Evolutionary conservation across 2,113 vertebrate species (phyloP).

Genomic region (Atlantisia rogersi): DNA sequence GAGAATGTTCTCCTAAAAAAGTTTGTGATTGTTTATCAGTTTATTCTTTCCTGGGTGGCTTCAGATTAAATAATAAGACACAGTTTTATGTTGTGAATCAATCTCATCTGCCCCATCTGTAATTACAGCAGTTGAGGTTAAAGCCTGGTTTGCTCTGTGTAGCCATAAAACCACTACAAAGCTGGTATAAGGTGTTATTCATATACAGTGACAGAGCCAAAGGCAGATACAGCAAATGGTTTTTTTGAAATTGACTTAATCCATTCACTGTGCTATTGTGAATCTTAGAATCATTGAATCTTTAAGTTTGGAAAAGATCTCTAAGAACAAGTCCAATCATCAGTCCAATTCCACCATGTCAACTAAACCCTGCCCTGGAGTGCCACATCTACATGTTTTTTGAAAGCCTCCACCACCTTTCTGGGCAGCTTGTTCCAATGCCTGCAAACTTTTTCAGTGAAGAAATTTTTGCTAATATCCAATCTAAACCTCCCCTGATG

Average conservation of each 20-base stretch:
- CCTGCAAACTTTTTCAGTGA: too few species aligned
- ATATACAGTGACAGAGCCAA: not conserved
- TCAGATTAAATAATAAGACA: not conserved
- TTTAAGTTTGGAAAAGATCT: too few species aligned
- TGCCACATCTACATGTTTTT: too few species aligned
- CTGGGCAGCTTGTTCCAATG: too few species aligned
- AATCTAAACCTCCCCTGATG: too few species aligned
- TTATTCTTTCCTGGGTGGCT: not conserved
- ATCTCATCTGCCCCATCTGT: not conserved
- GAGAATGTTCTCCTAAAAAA: not conserved
- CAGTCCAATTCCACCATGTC: too few species aligned
- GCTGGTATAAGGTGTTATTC: not conserved
- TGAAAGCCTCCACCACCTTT: too few species aligned
- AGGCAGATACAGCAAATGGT: not conserved
- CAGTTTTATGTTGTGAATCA: not conserved
- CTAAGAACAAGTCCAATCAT: too few species aligned
- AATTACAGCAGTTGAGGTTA: not conserved
- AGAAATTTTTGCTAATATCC: too few species aligned
- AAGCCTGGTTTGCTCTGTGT: not conserved
- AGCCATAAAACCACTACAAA: not conserved
- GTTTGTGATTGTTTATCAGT: not conserved
- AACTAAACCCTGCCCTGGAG: too few species aligned
- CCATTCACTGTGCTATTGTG: not conserved
- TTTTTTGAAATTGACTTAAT: not conserved
- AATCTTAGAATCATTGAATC: not conserved